A percentile compares a stretch with the other conserved stretches of the same genome.
Evolutionary conservation across 2,797 vertebrate species (phyloP).

Genomic region (Sebastiscus tertius): DNA sequence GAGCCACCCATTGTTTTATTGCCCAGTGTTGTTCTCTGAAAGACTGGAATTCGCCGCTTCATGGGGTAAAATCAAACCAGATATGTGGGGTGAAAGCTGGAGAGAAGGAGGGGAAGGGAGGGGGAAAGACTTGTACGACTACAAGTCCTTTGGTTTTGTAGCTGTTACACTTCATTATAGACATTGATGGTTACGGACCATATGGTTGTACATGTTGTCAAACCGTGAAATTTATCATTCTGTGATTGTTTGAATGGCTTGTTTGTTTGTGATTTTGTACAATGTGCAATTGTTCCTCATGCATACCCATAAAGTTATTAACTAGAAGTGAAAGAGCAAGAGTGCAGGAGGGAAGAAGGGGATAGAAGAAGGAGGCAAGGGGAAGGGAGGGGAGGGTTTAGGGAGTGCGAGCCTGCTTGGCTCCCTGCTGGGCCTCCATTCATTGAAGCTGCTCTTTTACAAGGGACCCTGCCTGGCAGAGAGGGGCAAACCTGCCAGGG

Average conservation of each 20-base stretch:
- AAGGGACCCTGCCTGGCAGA: conserved; percentile 77
- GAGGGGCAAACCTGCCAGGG: conserved; percentile 65
- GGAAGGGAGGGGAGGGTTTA: conserved; percentile 39
- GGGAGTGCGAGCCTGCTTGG: conserved; percentile 57
- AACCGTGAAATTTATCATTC: conserved; percentile 23
- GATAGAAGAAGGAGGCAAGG: conserved; percentile 7
- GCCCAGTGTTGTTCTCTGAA: conserved; percentile 67
- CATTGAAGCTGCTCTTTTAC: conserved; percentile 83
- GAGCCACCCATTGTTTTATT: conserved; percentile 77
- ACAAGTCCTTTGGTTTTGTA: conserved; percentile 32
- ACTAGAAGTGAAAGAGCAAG: conserved; percentile 15
- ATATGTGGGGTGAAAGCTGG: conserved; percentile 48
- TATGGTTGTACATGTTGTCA: not conserved
- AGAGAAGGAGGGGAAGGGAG: conserved; percentile 14
- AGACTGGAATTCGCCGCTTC: conserved; percentile 71
- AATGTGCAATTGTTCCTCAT: conserved; percentile 17
- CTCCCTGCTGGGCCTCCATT: conserved; percentile 78
- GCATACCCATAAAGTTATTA: conserved; percentile 32
- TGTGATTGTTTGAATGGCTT: conserved; percentile 26
- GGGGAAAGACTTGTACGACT: conserved; percentile 13
- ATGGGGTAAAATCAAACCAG: conserved; percentile 78
- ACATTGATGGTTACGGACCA: conserved; percentile 35
- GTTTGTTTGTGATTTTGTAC: conserved; percentile 15
- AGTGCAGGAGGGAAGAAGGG: conserved; percentile 10
- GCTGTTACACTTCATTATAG: conserved; percentile 27